These are phyloP conservation scores for Heliangelus exortis DNA, from an alignment of 2,797 vertebrate genomes.

Conservation along the genomic window DNA sequence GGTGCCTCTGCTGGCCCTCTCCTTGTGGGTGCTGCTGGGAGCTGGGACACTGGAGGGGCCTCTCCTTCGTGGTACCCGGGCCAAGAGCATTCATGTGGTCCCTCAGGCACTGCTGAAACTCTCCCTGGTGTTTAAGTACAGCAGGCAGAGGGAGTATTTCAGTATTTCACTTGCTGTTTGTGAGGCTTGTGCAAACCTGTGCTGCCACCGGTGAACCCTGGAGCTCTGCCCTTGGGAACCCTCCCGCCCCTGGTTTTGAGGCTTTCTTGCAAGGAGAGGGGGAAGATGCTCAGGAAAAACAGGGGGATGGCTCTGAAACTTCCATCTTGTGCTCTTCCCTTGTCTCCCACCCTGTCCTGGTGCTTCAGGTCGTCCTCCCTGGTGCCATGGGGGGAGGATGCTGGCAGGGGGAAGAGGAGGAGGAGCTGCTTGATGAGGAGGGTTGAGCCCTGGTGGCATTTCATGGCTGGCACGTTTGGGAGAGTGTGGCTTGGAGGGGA, in stretches of 20 bases:
- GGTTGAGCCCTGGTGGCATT: background rate
- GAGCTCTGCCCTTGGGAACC: background rate
- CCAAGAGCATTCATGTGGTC: rapidly evolving
- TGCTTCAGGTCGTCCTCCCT: rapidly evolving
- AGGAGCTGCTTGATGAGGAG: background rate
- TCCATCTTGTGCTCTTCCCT: rapidly evolving
- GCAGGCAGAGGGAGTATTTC: background rate
- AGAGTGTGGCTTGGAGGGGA: background rate
- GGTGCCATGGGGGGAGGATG: rapidly evolving
- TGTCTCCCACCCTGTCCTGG: rapidly evolving
- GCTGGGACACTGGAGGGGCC: rapidly evolving
- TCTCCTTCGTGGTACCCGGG: rapidly evolving
- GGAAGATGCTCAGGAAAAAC: background rate
- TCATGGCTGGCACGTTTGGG: rapidly evolving
- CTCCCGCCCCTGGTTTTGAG: rapidly evolving
- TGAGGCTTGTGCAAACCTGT: background rate
- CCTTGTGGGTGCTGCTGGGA: background rate
- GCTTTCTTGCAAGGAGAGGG: background rate
- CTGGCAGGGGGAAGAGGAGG: background rate
- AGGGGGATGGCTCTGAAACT: rapidly evolving
- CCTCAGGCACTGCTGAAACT: background rate
- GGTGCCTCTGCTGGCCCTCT: background rate
- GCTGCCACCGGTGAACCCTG: background rate
- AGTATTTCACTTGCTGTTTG: rapidly evolving
- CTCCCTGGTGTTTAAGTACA: background rate